Evolutionary conservation across 1,140 invertebrate species (phyloP), one percentile per base, ranked within the genome.

Genomic region (Hylaeus volcanicus): DNA sequence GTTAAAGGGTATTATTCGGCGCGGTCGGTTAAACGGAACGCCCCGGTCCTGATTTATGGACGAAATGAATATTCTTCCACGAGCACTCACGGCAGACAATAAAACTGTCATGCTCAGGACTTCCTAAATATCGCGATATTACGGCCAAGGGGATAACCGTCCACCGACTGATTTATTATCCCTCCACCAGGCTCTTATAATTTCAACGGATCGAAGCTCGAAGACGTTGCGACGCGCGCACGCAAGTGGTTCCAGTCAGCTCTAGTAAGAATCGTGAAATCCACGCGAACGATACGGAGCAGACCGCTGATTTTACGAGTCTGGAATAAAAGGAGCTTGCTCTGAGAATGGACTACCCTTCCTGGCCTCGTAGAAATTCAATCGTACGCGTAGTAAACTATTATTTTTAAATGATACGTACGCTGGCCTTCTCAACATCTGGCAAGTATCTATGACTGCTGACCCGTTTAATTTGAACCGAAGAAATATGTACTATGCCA

Each of bases 151-250:
- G 82, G 74, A 81, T 69, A 81, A 81, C 43, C 45, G 79, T 66
- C 58, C 11, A 26, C 12, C 39, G 43, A 65, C 68, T 77, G 79
- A 81, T 85, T 84, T 85, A 85, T 81, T 56, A 64, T 41, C 73
- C 6, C 51, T 60, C n/a, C 82, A 5, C 26, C 3, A 55, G 58
- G 12, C 48, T 41, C 48, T 64, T 73, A 26, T 55, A 73, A 79
- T 79, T 73, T 71, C 70, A 51, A 12, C 14, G 68, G 68, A 55
- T 79, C 69, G 69, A 65, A 73, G 76, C 9, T 51, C 51, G 51
- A 72, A 37, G 41, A 61, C 56, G 41, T 2, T 1, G 6, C 14
- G 12, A 45, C 11, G 8, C 41, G 45, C 26, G 41, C 8, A 26
- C 5, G 51, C n/a, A 12, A 3, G 43, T 45, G 43, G 43, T 51